These are phyloP conservation scores for Antedon mediterranea DNA, from an alignment of 53 echinoderm and acorn worm genomes.

Conservation along the genomic window DNA sequence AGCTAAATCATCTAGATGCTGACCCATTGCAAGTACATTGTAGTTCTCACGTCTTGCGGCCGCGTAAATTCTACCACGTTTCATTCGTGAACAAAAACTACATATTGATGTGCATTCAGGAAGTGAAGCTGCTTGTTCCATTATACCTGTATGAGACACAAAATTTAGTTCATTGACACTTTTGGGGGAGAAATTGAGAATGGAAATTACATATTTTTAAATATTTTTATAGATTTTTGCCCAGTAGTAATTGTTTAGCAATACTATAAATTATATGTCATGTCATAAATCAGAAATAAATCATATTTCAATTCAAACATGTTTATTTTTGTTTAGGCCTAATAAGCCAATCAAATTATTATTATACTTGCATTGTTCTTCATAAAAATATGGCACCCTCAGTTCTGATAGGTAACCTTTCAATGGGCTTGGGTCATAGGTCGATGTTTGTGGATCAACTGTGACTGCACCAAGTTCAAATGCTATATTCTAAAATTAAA, in stretches of 20 bases:
- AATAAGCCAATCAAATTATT: no score
- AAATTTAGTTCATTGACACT: no score
- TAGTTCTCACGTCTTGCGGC: conserved; percentile 89
- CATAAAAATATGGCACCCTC: conserved; percentile 81
- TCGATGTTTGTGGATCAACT: conserved; percentile 78
- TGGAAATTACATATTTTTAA: no score
- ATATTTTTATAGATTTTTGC: no score
- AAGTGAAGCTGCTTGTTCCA: conserved; percentile 63
- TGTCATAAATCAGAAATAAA: no score
- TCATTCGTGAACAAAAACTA: conserved; percentile 84
- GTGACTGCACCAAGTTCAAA: conserved; percentile 96
- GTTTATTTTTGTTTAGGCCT: no score
- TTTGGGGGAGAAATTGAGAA: no score
- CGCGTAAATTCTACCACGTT: conserved; percentile 71
- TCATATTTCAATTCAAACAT: no score
- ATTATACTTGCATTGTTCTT: conserved; percentile 91
- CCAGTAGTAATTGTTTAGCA: no score
- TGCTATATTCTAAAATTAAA: conserved; percentile 73
- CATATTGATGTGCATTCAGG: conserved; percentile 88
- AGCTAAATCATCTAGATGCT: conserved; percentile 83
- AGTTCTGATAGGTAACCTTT: conserved; percentile 72
- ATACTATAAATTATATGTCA: no score
- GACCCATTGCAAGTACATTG: conserved; percentile 97
- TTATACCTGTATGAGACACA: conserved; percentile 42
- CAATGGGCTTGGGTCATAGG: conserved; percentile 82